phyloP scores from a whole-genome alignment of 2,113 vertebrate genomes.

The Zapus hudsonius region DNA sequence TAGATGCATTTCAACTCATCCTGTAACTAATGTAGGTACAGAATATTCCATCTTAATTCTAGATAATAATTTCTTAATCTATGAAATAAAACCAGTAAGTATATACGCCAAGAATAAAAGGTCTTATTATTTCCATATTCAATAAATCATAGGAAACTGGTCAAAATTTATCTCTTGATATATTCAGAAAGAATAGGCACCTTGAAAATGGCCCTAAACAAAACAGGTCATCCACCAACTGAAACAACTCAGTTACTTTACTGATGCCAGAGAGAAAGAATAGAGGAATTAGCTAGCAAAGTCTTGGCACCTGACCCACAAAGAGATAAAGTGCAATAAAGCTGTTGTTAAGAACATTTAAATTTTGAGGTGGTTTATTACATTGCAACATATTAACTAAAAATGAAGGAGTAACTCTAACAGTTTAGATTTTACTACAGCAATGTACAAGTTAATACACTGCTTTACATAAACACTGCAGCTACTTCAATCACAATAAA shows the following conservation, averaged over 20 bases:
- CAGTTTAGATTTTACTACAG: not conserved
- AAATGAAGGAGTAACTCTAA: not conserved
- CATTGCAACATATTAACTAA: not conserved
- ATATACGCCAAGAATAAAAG: not conserved
- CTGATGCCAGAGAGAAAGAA: not conserved
- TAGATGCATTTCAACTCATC: not conserved
- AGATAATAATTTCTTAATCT: not conserved
- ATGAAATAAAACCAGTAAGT: not conserved
- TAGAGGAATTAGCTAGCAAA: not conserved
- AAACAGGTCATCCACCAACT: not conserved
- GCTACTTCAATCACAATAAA: not conserved
- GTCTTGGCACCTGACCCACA: not conserved
- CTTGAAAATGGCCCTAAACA: not conserved
- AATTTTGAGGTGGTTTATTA: not conserved
- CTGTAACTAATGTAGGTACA: not conserved
- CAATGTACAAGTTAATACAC: not conserved
- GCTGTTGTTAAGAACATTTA: not conserved
- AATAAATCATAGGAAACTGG: slow-evolving; percentile 1
- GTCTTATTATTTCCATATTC: not conserved
- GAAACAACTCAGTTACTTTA: not conserved
- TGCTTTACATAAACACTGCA: not conserved
- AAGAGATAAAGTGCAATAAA: not conserved
- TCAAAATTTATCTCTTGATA: slow-evolving; percentile 23
- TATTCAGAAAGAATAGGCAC: not conserved
- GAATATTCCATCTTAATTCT: slow-evolving; percentile 24